Conservation (phyloP, 2,888 invertebrate species). For the Keiferia lycopersicella region DNA sequence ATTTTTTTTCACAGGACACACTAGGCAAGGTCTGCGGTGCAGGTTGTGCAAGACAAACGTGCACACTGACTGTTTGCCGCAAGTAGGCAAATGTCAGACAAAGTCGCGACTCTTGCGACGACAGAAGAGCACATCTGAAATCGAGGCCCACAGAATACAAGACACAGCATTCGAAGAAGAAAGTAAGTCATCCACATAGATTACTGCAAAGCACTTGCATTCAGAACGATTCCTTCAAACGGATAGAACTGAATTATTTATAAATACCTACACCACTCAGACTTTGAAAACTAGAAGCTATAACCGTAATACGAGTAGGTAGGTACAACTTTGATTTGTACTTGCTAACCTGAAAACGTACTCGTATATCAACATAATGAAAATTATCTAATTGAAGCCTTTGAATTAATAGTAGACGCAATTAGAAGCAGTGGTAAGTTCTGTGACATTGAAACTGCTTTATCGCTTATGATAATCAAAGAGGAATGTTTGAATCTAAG, state of each 20-base stretch:
- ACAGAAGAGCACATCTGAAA: constrained; percentile 94
- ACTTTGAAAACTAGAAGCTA: constrained; percentile 5
- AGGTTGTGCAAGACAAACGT: constrained; percentile 95
- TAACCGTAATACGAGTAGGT: background rate
- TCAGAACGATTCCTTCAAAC: background rate
- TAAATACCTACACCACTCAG: constrained; percentile 2
- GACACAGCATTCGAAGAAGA: constrained; percentile 86
- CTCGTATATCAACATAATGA: background rate
- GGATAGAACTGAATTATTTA: constrained; percentile 11
- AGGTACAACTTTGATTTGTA: background rate
- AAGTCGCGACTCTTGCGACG: constrained; percentile 91
- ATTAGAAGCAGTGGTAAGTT: constrained; percentile 57
- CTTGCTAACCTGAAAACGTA: background rate
- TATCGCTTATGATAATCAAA: constrained; percentile 7
- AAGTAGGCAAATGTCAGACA: constrained; percentile 91
- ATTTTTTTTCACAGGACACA: constrained; percentile 84
- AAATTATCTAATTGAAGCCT: background rate
- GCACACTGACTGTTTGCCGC: constrained; percentile 93
- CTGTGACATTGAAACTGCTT: constrained; percentile 11
- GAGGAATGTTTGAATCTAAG: constrained; percentile 3
- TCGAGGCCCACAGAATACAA: constrained; percentile 85
- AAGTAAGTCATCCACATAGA: constrained; percentile 83
- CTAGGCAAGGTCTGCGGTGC: constrained; percentile 94
- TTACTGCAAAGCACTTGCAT: background rate
- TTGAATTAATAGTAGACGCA: constrained; percentile 38